Conservation (phyloP, 2,797 vertebrate genomes). For the Zalophus californianus region DNA sequence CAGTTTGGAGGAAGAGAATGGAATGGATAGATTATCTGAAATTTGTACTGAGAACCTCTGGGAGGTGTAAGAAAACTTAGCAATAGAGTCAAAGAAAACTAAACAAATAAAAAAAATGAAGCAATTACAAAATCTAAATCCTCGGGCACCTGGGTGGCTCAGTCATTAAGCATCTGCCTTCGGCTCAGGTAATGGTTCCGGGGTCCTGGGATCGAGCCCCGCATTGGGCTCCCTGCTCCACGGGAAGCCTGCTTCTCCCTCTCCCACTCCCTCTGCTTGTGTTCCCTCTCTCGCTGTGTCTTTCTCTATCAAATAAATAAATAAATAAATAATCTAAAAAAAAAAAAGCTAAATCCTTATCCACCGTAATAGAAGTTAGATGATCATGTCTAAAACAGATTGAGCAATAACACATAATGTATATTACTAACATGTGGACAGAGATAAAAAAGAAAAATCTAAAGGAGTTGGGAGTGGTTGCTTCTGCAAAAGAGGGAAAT, state of each 20-base stretch:
- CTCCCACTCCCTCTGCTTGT: too few species aligned
- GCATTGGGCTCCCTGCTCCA: too few species aligned
- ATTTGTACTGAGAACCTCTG: background rate
- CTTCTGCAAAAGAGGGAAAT: background rate
- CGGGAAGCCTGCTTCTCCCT: too few species aligned
- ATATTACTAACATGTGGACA: background rate
- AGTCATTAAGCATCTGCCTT: too few species aligned
- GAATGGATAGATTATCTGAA: background rate
- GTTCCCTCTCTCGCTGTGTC: too few species aligned
- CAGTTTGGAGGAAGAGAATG: background rate
- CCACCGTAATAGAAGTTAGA: background rate
- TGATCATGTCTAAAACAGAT: background rate
- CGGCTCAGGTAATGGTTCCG: too few species aligned
- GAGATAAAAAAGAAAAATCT: background rate
- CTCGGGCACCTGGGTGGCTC: background rate
- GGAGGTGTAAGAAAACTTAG: background rate
- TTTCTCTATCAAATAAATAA: too few species aligned
- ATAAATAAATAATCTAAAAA: too few species aligned
- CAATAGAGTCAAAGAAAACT: background rate
- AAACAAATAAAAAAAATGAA: background rate
- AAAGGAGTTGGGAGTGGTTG: background rate
- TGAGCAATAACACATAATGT: background rate
- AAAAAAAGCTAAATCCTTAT: background rate
- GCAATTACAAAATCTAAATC: slow-evolving; percentile 16
- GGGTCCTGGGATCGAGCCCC: too few species aligned